A percentile compares a stretch with the other conserved stretches of the same genome.
Conservation (phyloP, 1,140 invertebrate species). For the Hycleus phaleratus region DNA sequence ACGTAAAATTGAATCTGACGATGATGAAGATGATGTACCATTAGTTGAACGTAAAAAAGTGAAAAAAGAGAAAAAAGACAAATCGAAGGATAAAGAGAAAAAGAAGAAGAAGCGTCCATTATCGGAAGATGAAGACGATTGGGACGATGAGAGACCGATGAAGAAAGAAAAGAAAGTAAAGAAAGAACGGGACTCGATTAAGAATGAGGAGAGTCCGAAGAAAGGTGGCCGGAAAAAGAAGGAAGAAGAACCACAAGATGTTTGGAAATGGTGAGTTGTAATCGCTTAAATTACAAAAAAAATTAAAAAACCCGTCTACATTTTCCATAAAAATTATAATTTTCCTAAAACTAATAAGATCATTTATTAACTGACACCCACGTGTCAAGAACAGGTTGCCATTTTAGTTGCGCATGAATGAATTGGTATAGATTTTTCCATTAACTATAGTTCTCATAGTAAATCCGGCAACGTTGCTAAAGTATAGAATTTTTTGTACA, state of each 20-base stretch:
- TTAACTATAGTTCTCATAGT: too few species aligned
- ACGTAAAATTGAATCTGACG: slow-evolving; percentile 45
- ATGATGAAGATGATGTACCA: slow-evolving; percentile 60
- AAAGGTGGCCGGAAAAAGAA: slow-evolving; percentile 61
- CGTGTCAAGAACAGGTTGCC: too few species aligned
- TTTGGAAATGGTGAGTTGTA: slow-evolving; percentile 83
- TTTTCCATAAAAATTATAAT: too few species aligned
- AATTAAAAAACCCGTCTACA: neutral
- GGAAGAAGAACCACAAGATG: slow-evolving; percentile 73
- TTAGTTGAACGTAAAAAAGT: slow-evolving; percentile 61
- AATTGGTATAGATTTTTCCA: too few species aligned
- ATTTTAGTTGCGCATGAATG: too few species aligned
- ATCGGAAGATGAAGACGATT: slow-evolving; percentile 55
- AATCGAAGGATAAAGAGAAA: slow-evolving; percentile 43
- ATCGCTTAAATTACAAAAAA: slow-evolving; percentile 8
- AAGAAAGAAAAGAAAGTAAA: slow-evolving; percentile 41
- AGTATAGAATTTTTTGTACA: too few species aligned
- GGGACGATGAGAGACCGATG: slow-evolving; percentile 45
- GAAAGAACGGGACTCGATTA: slow-evolving; percentile 41
- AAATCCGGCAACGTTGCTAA: too few species aligned
- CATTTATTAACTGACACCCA: too few species aligned
- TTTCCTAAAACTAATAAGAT: too few species aligned
- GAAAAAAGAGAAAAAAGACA: slow-evolving; percentile 59
- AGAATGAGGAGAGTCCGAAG: slow-evolving; percentile 42
- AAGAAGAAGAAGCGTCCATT: slow-evolving; percentile 45